These are phyloP conservation scores for Onychostoma macrolepis DNA, from an alignment of 2,113 vertebrate genomes.

Conservation along the genomic window DNA sequence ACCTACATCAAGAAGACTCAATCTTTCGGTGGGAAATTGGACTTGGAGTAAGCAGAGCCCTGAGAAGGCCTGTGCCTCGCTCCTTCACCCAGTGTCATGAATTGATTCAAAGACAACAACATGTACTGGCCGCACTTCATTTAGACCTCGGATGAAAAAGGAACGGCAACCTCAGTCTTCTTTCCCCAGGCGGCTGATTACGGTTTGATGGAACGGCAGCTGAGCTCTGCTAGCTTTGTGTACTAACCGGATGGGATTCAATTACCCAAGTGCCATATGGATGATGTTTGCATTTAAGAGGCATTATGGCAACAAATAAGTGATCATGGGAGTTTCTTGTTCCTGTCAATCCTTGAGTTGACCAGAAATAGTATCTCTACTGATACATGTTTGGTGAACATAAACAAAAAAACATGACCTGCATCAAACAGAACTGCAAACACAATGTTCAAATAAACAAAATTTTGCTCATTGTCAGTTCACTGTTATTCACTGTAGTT, in stretches of 20 bases:
- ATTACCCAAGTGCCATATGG: background rate
- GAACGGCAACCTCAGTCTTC: background rate
- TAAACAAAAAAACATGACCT: background rate
- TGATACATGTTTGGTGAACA: background rate
- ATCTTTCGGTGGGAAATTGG: constrained; percentile 65
- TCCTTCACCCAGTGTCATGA: constrained; percentile 26
- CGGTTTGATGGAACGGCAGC: constrained; percentile 3
- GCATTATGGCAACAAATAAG: background rate
- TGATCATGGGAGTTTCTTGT: background rate
- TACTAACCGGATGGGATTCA: background rate
- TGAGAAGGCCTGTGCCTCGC: constrained; percentile 33
- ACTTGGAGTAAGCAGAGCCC: constrained; percentile 45
- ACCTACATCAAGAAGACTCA: constrained; percentile 55
- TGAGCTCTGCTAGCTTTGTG: background rate
- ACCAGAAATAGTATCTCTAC: background rate
- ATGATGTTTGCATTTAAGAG: background rate
- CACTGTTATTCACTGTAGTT: background rate
- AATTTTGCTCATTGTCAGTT: background rate
- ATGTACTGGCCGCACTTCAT: constrained; percentile 1
- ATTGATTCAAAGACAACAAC: constrained; percentile 7
- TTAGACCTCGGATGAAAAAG: constrained; percentile 11
- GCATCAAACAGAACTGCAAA: background rate
- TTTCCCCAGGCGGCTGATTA: constrained; percentile 15
- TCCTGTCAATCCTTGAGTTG: background rate
- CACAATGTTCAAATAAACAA: background rate